Evolutionary conservation across 2,797 vertebrate genomes (phyloP).

Genomic region (Syndactyla subalaris): DNA sequence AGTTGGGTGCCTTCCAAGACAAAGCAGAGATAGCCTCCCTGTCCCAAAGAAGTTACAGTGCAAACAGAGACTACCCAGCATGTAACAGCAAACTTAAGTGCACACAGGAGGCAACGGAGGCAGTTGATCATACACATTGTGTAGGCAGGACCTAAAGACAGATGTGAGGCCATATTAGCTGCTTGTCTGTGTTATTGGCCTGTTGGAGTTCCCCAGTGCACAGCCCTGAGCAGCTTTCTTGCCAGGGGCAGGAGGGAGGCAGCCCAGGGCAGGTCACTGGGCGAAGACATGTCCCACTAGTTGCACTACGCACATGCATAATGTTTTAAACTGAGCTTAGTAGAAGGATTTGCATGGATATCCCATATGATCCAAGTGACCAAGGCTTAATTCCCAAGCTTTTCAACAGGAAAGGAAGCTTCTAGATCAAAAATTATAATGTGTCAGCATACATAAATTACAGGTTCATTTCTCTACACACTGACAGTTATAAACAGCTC

Average conservation of each 20-base stretch:
- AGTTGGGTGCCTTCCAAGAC: slow-evolving; percentile 52
- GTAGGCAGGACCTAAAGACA: neutral
- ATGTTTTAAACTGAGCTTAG: neutral
- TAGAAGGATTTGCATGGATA: neutral
- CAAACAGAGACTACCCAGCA: slow-evolving; percentile 8
- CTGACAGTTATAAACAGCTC: slow-evolving; percentile 50
- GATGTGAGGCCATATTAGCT: neutral
- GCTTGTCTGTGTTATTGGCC: neutral
- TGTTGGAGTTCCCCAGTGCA: neutral
- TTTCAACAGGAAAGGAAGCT: slow-evolving; percentile 30
- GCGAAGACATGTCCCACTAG: neutral
- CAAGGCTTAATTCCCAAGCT: neutral
- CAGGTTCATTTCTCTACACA: slow-evolving; percentile 17
- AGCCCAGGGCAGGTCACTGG: neutral
- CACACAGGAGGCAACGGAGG: fast-evolving
- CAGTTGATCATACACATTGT: neutral
- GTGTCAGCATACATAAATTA: slow-evolving; percentile 47
- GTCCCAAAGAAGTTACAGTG: slow-evolving; percentile 22
- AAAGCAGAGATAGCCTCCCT: slow-evolving; percentile 45
- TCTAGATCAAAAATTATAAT: slow-evolving; percentile 52
- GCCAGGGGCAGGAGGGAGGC: neutral
- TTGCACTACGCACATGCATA: neutral
- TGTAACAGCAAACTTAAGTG: neutral
- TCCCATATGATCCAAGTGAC: neutral
- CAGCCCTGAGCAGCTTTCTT: neutral